Percentiles rank a stretch among this genome's conserved stretches.
phyloP scores from a whole-genome alignment of 2,888 invertebrate genomes.

The Ophion obscuratus region DNA sequence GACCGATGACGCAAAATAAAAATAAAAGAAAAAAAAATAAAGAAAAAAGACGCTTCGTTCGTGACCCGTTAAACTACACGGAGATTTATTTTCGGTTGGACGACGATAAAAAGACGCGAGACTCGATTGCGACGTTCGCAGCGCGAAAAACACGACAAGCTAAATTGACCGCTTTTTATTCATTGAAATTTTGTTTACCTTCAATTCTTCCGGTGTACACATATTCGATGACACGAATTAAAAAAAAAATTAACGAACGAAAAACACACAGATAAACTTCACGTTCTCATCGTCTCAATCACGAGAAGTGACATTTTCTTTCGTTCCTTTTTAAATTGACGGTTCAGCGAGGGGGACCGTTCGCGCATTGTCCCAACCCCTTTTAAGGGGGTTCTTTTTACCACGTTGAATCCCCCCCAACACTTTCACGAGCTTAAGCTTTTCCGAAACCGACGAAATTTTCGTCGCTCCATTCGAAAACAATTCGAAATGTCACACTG shows the following conservation, averaged over 20 bases:
- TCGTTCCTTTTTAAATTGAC: slow-evolving; percentile 35
- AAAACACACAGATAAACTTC: background rate
- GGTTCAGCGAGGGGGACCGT: slow-evolving; percentile 21
- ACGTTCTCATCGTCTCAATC: slow-evolving; percentile 18
- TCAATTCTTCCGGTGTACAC: slow-evolving; percentile 85
- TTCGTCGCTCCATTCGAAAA: background rate
- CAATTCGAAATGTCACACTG: too few species aligned
- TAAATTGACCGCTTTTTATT: background rate
- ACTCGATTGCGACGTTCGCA: background rate
- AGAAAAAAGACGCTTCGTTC: slow-evolving; percentile 10
- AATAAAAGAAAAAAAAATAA: slow-evolving; percentile 10
- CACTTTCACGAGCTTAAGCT: slow-evolving; percentile 40
- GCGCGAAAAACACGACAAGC: slow-evolving; percentile 1
- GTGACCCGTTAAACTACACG: slow-evolving; percentile 58
- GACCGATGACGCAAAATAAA: slow-evolving; percentile 58
- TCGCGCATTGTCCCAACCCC: slow-evolving; percentile 59
- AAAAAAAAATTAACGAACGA: slow-evolving; percentile 2
- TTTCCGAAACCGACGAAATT: slow-evolving; percentile 24
- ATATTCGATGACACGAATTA: slow-evolving; percentile 74
- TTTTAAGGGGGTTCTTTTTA: background rate
- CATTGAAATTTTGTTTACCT: slow-evolving; percentile 79
- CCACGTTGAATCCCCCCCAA: slow-evolving; percentile 24
- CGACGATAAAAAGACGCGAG: slow-evolving; percentile 31
- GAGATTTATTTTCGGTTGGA: slow-evolving; percentile 53
- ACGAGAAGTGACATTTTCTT: slow-evolving; percentile 13